Evolutionary conservation across 2,797 vertebrate genomes (phyloP), one percentile per base, ranked within the genome.

Genomic region (Aphelocoma californica): DNA sequence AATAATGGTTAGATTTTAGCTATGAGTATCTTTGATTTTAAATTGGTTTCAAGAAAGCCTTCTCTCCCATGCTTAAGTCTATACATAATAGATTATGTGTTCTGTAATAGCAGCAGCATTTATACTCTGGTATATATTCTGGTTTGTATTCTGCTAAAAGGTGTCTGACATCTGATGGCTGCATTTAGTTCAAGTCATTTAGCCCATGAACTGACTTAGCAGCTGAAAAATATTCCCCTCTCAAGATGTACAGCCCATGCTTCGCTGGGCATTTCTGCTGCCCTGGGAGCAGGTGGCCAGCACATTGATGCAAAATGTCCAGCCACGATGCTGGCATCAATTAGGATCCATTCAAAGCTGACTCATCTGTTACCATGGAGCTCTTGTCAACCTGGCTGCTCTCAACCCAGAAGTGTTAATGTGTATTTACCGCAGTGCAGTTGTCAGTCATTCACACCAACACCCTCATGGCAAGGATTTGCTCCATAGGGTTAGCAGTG

Each of bases 231-330:
- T 70, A 78, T 71, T 95, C 50, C n/a, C 31, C 10, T 77, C 94
- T 92, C 61, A 50, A 71, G 92, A 79, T 26, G 25, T 86, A 53
- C 34, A 77, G 87, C 56, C 38, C 60, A 2, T 34, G 50, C 18
- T 38, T 74, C 34, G 69, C 42, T 14, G 78, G 62, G 51, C 3
- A 1, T 87, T 95, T 44, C 92, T 92, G 54, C 81, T 73, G 31
- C 29, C 67, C 58, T 13, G 71, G 9, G 14, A 93, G 93, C 96
- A 97, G 96, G 95, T 97, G 96, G 95, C 81, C 80, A 51, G 86
- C 96, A 97, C 89, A 96, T 97, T 97, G 95, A 67, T 85, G 86
- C 88, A 79, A 36, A 93, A 44, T 32, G 83, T 83, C 92, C 92
- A 93, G 90, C 90, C 86, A 31, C 0, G 3, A 92, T 95, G 77